Evolutionary conservation across 2,888 invertebrate genomes (phyloP).

Genomic region (Bhutanitis thaidina): DNA sequence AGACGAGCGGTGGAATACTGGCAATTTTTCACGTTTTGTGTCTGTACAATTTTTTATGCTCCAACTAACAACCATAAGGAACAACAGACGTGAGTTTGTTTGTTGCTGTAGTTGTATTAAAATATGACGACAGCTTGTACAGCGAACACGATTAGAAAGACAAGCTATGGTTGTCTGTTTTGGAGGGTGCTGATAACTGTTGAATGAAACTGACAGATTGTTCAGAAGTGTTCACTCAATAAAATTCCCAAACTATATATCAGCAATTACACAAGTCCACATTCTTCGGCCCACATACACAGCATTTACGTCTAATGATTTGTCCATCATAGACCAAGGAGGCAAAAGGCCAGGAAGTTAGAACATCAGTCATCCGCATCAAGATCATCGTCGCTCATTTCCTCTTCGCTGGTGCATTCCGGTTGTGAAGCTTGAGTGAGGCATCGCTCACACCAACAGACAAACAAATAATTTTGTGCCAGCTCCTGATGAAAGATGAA

Average conservation of each 20-base stretch:
- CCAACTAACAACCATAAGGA: no score
- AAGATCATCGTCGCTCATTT: conserved; percentile 78
- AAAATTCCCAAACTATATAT: background rate
- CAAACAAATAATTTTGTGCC: conserved; percentile 89
- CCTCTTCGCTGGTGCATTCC: conserved; percentile 91
- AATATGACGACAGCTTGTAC: no score
- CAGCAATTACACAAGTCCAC: background rate
- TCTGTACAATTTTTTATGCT: no score
- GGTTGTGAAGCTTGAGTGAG: conserved; percentile 84
- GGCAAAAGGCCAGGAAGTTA: conserved; percentile 69
- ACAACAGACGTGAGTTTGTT: no score
- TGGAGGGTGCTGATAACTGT: no score
- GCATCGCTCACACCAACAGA: conserved; percentile 91
- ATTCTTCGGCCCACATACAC: background rate
- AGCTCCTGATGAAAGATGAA: conserved; percentile 52
- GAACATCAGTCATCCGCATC: conserved; percentile 75
- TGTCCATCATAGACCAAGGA: conserved; percentile 57
- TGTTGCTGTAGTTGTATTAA: no score
- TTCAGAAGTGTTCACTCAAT: no score
- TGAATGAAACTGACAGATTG: no score
- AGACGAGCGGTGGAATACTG: no score
- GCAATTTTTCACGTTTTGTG: no score
- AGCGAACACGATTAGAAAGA: no score
- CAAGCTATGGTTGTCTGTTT: no score
- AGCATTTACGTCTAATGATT: background rate